Evolutionary conservation across 1,140 invertebrate species (phyloP), one percentile per base, ranked within the genome.

Genomic region (Tetramorium parvispinum): DNA sequence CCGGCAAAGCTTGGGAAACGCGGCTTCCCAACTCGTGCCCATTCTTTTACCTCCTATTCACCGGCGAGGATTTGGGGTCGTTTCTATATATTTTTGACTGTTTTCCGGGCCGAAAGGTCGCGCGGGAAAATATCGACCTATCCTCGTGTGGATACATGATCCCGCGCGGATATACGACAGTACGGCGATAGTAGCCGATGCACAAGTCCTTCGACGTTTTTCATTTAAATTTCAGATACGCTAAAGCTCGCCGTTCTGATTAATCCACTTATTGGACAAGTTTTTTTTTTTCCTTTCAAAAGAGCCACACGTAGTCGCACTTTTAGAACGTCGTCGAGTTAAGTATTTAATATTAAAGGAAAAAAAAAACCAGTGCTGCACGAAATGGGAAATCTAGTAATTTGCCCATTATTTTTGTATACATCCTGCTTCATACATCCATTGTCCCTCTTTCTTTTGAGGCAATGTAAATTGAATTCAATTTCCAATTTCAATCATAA

Each of bases 1-100:
- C 55, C 66, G 11, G 24, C 55, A 73, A 83, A 83, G 68, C 91
- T 91, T 78, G 88, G 59, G 49, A 68, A 32, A 87, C 86, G 59
- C 43, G 40, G 71, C 32, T 75, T 53, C 32, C 32, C 21, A 40
- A 63, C 46, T 79, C 61, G 59, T 49, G 63, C 32, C 66, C 53
- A 75, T 83, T 55, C 68, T 83, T 59, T 83, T 61, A n/a, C 55
- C 40, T 24, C 40, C 43, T 40, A 24, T 46, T 59, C 21, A 32
- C 40, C 53, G 10, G 27, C 40, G 13, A 40, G 63, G 40, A 83
- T 83, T 83, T 61, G 24, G n/a, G 53, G 18, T 75, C 68, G 40
- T 75, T 49, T 83, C 65, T 65, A 65, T 75, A 83, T 61, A 83
- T 83, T 83, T 83, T 83, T 75, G 68, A 49, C 53, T 59, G 37